These are phyloP conservation scores for Achatina immaculata DNA, from an alignment of 1,140 invertebrate genomes.

Conservation along the genomic window DNA sequence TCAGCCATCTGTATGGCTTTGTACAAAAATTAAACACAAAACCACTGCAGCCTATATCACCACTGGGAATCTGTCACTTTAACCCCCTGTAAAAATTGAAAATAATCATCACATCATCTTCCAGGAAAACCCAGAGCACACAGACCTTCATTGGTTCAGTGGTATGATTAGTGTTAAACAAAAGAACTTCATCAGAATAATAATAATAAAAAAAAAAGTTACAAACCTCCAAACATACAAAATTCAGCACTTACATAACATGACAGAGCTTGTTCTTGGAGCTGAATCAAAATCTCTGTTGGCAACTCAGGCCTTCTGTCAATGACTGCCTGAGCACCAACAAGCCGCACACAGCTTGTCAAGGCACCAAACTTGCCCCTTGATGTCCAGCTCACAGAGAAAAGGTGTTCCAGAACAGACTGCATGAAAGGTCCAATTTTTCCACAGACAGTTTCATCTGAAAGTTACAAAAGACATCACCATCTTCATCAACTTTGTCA, in stretches of 20 bases:
- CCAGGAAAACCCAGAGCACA: no score
- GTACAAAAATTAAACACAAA: no score
- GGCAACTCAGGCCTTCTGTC: constrained; percentile 55
- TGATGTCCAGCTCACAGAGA: constrained; percentile 57
- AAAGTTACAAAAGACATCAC: no score
- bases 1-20: no score
- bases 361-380: constrained; percentile 67
- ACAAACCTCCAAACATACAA: no score
- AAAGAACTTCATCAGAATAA: background rate
- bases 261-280: constrained; percentile 61
- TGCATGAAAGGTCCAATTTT: constrained; percentile 50
- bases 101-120: no score
- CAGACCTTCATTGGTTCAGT: no score
- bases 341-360: constrained; percentile 50
- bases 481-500: no score
- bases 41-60: no score
- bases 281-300: constrained; percentile 53
- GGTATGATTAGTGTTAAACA: background rate
- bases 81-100: no score
- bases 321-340: constrained; percentile 56
- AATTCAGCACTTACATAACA: constrained; percentile 61
- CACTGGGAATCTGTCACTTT: no score
- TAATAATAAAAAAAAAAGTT: background rate
- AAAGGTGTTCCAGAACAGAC: constrained; percentile 45
- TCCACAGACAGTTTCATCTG: constrained; percentile 20